These are phyloP conservation scores for Drosophila sulfurigaster DNA, from an alignment of 1,140 invertebrate species.

Conservation along the genomic window DNA sequence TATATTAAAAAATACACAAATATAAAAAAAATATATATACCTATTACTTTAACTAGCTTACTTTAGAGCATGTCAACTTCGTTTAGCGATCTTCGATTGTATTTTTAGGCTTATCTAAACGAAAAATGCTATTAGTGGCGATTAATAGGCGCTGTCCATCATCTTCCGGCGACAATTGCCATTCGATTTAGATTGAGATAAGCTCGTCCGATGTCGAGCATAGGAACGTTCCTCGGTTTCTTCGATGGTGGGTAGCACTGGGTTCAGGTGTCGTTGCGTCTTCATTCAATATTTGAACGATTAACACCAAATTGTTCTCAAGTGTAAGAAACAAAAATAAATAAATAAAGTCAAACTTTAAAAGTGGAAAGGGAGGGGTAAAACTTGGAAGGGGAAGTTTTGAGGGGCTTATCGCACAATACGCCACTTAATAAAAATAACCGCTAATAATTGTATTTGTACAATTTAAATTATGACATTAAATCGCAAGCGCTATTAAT, in stretches of 20 bases:
- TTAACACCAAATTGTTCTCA: conserved; percentile 55
- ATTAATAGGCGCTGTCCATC: conserved; percentile 83
- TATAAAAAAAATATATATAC: too few relatives aligned
- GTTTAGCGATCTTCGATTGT: conserved; percentile 17
- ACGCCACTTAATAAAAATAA: conserved; percentile 82
- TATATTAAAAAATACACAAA: too few relatives aligned
- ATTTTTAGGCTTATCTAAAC: conserved; percentile 70
- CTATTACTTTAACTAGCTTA: too few relatives aligned
- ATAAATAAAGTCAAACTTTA: background rate
- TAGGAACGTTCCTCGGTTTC: conserved; percentile 8
- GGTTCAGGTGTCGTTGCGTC: conserved; percentile 8
- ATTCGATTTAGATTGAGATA: conserved; percentile 68
- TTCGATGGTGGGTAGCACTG: background rate
- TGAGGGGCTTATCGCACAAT: conserved; percentile 59
- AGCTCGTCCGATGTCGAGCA: conserved; percentile 51
- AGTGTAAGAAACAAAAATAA: conserved; percentile 24
- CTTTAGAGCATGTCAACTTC: conserved; percentile 30
- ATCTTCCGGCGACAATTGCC: conserved; percentile 73
- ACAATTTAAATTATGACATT: conserved; percentile 78
- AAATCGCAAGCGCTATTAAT: conserved; percentile 41
- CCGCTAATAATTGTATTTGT: conserved; percentile 77
- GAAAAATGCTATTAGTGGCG: conserved; percentile 80
- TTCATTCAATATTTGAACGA: conserved; percentile 69
- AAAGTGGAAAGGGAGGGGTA: background rate
- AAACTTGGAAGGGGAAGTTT: background rate